Evolutionary conservation across 2,888 invertebrate genomes (phyloP).

Genomic region (Abrostola tripartita): DNA sequence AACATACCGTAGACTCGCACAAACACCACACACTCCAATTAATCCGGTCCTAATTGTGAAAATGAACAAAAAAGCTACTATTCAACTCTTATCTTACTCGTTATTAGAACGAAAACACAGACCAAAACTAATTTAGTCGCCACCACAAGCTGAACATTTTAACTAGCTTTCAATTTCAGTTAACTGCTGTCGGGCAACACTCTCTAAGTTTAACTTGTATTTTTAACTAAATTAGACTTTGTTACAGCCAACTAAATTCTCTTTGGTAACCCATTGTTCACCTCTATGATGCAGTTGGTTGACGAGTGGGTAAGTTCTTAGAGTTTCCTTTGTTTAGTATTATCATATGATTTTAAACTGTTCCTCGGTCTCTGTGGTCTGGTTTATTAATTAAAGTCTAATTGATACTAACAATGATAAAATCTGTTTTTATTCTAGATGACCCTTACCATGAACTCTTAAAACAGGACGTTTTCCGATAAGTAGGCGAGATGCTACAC

Average conservation of each 20-base stretch:
- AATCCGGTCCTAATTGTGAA: not conserved
- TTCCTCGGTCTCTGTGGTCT: too few species aligned
- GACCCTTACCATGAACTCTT: too few species aligned
- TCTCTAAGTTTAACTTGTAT: constrained; percentile 46
- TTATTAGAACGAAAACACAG: constrained; percentile 21
- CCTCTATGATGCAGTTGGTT: constrained; percentile 20
- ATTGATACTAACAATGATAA: too few species aligned
- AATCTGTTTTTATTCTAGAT: too few species aligned
- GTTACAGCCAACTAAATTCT: constrained; percentile 43
- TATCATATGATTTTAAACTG: not conserved
- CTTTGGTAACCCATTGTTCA: constrained; percentile 30
- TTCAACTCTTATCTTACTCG: not conserved
- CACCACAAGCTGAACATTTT: constrained; percentile 40
- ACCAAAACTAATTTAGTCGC: constrained; percentile 35
- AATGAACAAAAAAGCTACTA: not conserved
- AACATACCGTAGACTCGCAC: too few species aligned
- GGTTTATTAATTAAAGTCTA: too few species aligned
- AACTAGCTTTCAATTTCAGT: constrained; percentile 40
- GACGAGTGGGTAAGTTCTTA: not conserved
- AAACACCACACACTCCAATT: not conserved
- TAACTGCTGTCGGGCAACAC: constrained; percentile 40
- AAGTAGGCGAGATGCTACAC: too few species aligned
- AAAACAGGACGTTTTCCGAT: too few species aligned
- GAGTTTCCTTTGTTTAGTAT: too few species aligned
- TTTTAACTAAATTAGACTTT: constrained; percentile 53